Evolutionary conservation across 2,888 invertebrate genomes (phyloP), one percentile per base, ranked within the genome.

Genomic region (Laspeyria flexula): DNA sequence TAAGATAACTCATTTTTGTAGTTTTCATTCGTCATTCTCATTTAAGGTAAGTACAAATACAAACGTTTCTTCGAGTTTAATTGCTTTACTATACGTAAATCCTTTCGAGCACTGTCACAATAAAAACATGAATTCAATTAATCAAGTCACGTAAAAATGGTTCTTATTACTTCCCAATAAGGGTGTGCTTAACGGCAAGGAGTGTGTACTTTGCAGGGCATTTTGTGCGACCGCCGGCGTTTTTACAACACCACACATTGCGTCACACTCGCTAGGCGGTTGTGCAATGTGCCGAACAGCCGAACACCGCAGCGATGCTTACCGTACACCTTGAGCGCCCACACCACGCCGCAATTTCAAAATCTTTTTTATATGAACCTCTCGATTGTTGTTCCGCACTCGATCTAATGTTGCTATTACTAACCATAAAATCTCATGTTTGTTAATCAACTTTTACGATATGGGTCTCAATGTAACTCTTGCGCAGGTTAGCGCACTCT

Each of bases 311-410:
- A 44, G 49, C 62, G 63, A 57, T 60, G 66, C 60, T 59, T 54
- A 73, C 68, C 53, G 62, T 60, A 69, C 60, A 65, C 71, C 75
- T 76, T 72, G 71, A 60, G 56, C 65, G 61, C 75, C 70, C 73
- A 75, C 76, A 45, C 49, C 45, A 75, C 76, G 47, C 49, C 45
- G 45, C 33, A 46, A 48, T 74, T 75, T 65, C 71, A 66, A 71
- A 73, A 71, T 50, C 61, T 62, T 65, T 61, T 25, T 43, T 61
- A 58, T 56, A 60, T 37, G 44, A 60, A 45, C 54, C 59, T 53
- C 63, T 68, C 62, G 34, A 46, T 53, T 56, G 52, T 65, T 59
- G 61, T 71, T 71, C 68, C 75, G 61, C 58, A 58, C 63, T 55
- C 51, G 49, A 55, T 45, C 52, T 52, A 51, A 58, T 55, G 25